Conservation (phyloP, 2,113 vertebrate species). For the Entosphenus tridentatus region DNA sequence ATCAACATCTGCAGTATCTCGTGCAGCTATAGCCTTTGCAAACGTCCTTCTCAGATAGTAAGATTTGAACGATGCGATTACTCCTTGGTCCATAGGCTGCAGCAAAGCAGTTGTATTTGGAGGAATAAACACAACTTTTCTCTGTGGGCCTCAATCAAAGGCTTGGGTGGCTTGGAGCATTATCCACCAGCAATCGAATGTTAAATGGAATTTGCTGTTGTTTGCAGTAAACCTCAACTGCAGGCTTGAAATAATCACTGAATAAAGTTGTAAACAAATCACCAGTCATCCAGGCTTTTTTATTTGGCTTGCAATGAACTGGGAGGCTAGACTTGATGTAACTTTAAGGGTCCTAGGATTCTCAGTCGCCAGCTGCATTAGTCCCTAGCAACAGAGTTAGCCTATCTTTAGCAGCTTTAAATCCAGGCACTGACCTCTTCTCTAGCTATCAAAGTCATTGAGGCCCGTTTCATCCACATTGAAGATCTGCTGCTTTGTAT, state of each 20-base stretch:
- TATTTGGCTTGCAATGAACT: conserved; percentile 1
- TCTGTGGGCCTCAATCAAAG: background rate
- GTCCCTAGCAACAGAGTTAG: conserved; percentile 7
- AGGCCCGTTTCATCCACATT: conserved; percentile 8
- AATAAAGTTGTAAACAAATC: conserved; percentile 7
- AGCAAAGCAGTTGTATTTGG: conserved; percentile 8
- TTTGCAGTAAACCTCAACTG: conserved; percentile 1
- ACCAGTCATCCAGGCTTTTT: conserved; percentile 8
- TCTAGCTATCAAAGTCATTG: background rate
- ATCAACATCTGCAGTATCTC: no score
- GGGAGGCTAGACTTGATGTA: conserved; percentile 3
- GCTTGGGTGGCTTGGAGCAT: conserved; percentile 7
- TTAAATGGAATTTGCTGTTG: conserved; percentile 2
- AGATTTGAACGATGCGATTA: conserved; percentile 3
- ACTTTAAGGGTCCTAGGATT: conserved; percentile 5
- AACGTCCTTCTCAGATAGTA: conserved; percentile 6
- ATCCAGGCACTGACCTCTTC: conserved; percentile 5
- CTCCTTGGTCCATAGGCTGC: conserved; percentile 10
- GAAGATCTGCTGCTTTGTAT: conserved; percentile 1
- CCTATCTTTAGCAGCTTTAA: conserved; percentile 10
- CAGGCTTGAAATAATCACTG: conserved; percentile 4
- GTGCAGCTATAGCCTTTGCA: background rate
- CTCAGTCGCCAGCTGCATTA: conserved; percentile 1
- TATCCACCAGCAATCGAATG: conserved; percentile 6
- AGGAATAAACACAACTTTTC: background rate